These are phyloP conservation scores for Halocynthia roretzi DNA, from an alignment of 23 tunicate genomes.

Conservation along the genomic window DNA sequence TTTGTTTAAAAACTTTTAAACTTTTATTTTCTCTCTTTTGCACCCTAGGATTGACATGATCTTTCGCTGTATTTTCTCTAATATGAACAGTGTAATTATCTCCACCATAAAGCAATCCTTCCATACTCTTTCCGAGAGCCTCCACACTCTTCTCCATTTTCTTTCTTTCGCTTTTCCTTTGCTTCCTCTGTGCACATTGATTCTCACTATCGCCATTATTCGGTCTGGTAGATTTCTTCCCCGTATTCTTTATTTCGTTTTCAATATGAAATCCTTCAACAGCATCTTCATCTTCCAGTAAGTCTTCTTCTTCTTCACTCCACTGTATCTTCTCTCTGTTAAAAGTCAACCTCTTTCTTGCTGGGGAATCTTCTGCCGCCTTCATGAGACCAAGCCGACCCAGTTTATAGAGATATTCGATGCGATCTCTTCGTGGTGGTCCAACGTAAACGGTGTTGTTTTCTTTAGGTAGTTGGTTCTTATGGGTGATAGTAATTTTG, in stretches of 20 bases:
- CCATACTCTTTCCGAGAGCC: slow-evolving; percentile 44
- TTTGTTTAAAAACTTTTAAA: neutral
- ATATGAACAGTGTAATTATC: slow-evolving; percentile 34
- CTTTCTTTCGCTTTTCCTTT: neutral
- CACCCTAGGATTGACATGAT: neutral
- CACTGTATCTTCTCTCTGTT: neutral
- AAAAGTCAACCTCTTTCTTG: slow-evolving; percentile 36
- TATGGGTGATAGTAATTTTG: slow-evolving; percentile 6
- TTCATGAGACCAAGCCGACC: slow-evolving; percentile 9
- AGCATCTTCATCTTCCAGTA: neutral
- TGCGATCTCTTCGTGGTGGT: slow-evolving; percentile 15
- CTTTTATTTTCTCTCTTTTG: neutral
- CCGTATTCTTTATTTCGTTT: slow-evolving; percentile 15
- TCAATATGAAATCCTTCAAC: neutral
- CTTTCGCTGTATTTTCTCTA: neutral
- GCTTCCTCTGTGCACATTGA: neutral
- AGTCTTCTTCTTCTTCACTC: neutral
- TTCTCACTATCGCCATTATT: neutral
- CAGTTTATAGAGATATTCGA: slow-evolving; percentile 25
- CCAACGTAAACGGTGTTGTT: neutral
- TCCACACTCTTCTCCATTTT: slow-evolving; percentile 25
- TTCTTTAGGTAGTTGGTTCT: neutral
- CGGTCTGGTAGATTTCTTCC: neutral
- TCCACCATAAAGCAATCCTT: slow-evolving; percentile 29
- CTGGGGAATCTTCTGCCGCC: slow-evolving; percentile 31